A percentile compares a stretch with the other conserved stretches of the same genome.
phyloP scores from a whole-genome alignment of 92 coral and sea anemone genomes.

The Blastomussa wellsi region DNA sequence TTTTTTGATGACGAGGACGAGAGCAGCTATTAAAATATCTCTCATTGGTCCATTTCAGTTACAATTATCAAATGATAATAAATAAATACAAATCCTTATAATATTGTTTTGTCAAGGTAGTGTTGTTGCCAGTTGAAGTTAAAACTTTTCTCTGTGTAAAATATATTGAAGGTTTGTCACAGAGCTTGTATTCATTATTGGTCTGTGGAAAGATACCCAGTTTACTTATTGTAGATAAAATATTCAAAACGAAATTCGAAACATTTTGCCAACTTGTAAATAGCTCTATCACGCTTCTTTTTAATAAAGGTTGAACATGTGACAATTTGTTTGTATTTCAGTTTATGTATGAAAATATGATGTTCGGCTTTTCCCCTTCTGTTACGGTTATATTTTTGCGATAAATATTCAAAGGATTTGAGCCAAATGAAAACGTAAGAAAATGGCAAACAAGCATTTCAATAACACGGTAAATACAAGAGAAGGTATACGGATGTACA shows the following conservation, averaged over 20 bases:
- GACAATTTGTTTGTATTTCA: neutral
- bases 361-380: neutral
- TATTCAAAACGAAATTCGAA: neutral
- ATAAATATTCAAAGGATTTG: too few relatives aligned
- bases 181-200: neutral
- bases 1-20: constrained; percentile 88
- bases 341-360: neutral
- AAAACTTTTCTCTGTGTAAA: neutral
- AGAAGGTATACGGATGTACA: too few relatives aligned
- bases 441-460: too few relatives aligned
- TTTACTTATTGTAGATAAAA: neutral
- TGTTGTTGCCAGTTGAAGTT: neutral
- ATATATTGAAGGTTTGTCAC: neutral
- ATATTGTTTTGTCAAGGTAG: neutral
- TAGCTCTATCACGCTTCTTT: neutral
- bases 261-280: constrained; percentile 19
- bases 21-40: constrained; percentile 7
- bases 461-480: too few relatives aligned
- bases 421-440: too few relatives aligned
- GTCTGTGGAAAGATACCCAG: neutral
- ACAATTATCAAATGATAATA: neutral
- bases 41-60: neutral
- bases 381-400: too few relatives aligned
- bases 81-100: neutral
- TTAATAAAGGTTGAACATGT: constrained; percentile 11